These are phyloP conservation scores for Margarornis squamiger DNA, from an alignment of 2,797 vertebrate genomes.

Conservation along the genomic window DNA sequence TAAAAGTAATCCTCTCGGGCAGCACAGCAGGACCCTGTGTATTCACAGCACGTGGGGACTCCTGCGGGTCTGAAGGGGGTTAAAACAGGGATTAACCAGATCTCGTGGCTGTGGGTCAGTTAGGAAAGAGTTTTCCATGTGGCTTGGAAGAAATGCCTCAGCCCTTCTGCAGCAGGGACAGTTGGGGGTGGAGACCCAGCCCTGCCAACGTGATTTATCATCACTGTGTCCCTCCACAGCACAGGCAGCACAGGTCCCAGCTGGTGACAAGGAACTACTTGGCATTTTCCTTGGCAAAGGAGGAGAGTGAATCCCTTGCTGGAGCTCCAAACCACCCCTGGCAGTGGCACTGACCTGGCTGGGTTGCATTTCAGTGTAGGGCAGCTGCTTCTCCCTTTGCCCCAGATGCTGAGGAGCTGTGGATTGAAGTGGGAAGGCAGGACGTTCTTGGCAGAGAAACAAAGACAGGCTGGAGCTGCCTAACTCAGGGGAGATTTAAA, in stretches of 20 bases:
- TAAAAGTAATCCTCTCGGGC: not conserved
- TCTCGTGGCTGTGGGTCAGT: not conserved
- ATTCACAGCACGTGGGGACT: not conserved
- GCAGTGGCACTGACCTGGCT: not conserved
- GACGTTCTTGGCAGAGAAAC: not conserved
- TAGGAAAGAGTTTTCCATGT: not conserved
- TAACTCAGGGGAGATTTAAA: not conserved
- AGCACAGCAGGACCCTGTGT: accelerated
- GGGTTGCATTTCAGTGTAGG: not conserved
- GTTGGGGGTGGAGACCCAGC: not conserved
- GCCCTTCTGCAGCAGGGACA: not conserved
- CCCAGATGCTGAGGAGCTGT: accelerated
- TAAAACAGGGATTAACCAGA: not conserved
- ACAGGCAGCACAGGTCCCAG: not conserved
- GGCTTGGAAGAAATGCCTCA: not conserved
- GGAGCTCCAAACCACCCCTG: not conserved
- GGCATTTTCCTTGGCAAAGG: not conserved
- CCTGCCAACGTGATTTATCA: not conserved
- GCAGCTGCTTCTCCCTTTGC: not conserved
- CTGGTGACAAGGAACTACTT: accelerated
- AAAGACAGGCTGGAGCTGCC: not conserved
- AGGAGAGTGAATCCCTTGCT: not conserved
- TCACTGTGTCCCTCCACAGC: not conserved
- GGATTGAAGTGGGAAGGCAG: not conserved
- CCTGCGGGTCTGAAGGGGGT: not conserved